Percentiles rank a stretch among this genome's conserved stretches.
Conservation (phyloP, 92 coral and sea anemone genomes). For the Siderastrea siderea region DNA sequence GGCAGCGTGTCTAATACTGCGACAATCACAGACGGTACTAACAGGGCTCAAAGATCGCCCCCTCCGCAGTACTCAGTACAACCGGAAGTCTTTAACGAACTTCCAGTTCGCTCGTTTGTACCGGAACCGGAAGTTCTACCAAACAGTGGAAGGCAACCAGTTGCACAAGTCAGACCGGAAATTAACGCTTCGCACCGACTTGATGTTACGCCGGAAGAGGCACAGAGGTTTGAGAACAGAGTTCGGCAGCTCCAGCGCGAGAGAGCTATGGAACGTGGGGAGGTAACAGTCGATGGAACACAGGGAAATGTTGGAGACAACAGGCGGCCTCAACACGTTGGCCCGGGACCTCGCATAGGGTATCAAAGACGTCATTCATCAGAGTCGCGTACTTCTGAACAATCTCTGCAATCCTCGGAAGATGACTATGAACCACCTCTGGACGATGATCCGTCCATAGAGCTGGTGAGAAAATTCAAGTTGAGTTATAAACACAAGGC, state of each 20-base stretch:
- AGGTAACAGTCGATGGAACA: constrained; percentile 28
- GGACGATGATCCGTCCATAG: constrained; percentile 43
- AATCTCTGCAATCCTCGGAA: constrained; percentile 27
- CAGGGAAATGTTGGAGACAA: constrained; percentile 34
- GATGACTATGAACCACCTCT: constrained; percentile 33
- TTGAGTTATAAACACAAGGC: neutral
- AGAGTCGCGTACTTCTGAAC: constrained; percentile 39
- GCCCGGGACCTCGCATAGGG: neutral
- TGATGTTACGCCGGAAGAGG: constrained; percentile 68
- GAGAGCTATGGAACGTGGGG: constrained; percentile 59
- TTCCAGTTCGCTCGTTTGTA: constrained; percentile 1
- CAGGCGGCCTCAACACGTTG: constrained; percentile 9
- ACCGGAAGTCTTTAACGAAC: constrained; percentile 51
- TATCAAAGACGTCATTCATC: constrained; percentile 21
- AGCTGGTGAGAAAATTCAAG: constrained; percentile 7
- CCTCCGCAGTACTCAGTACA: constrained; percentile 74
- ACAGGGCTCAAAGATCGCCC: constrained; percentile 56
- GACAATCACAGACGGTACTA: constrained; percentile 49
- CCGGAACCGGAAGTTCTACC: constrained; percentile 62
- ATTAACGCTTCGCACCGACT: constrained; percentile 40
- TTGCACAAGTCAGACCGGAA: constrained; percentile 66
- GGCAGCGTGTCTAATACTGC: constrained; percentile 40
- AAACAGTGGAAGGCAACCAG: constrained; percentile 66
- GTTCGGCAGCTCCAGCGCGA: constrained; percentile 84
- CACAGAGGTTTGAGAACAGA: constrained; percentile 72